These are phyloP conservation scores for Yponomeuta plumbellus DNA, from an alignment of 2,888 invertebrate genomes.

Conservation along the genomic window DNA sequence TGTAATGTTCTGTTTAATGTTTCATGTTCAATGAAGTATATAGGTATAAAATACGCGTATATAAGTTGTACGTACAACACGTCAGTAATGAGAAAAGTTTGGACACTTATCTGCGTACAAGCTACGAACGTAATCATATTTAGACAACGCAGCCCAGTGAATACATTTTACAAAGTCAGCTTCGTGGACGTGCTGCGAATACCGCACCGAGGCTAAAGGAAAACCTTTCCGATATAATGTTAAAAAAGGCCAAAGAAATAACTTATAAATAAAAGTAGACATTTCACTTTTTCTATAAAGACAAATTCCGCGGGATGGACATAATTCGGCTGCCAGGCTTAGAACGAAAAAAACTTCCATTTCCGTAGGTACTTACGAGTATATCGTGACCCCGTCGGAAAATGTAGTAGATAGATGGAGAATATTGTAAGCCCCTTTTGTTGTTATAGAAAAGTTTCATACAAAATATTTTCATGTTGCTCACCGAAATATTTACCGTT, in stretches of 20 bases:
- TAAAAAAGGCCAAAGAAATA: not conserved
- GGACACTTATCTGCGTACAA: not conserved
- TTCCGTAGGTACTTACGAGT: not conserved
- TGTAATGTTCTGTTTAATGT: too few species aligned
- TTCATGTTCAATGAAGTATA: too few species aligned
- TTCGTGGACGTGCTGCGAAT: slow-evolving; percentile 6
- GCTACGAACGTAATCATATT: slow-evolving; percentile 9
- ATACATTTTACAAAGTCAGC: slow-evolving; percentile 13
- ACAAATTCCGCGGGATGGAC: not conserved
- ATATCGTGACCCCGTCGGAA: not conserved
- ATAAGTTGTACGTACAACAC: not conserved
- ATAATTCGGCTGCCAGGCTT: not conserved
- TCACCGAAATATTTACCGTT: not conserved
- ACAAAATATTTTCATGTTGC: not conserved
- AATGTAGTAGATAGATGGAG: not conserved
- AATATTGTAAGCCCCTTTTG: not conserved
- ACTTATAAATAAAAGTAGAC: not conserved
- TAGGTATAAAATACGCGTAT: too few species aligned
- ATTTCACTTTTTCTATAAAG: not conserved
- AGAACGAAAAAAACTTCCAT: not conserved
- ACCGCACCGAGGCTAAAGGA: not conserved
- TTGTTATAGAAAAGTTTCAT: not conserved
- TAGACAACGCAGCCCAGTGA: not conserved
- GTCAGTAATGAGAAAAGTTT: slow-evolving; percentile 11
- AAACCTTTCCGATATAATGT: slow-evolving; percentile 10